Evolutionary conservation across 2,113 vertebrate species (phyloP), one percentile per base, ranked within the genome.

Genomic region (Mohoua ochrocephala): DNA sequence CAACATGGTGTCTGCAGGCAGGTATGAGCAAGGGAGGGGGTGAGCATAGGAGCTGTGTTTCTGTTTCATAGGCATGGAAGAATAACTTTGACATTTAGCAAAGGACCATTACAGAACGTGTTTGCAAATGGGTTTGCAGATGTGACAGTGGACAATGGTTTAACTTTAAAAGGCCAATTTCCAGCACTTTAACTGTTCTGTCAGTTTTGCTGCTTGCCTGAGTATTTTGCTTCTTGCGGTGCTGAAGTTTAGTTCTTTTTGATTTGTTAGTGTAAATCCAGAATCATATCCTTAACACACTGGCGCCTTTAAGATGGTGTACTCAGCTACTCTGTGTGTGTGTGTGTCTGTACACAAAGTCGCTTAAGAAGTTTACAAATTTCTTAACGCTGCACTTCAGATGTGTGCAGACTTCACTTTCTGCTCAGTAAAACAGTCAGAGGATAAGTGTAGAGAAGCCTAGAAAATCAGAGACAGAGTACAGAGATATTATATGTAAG

Each of bases 61-160:
- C 33, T 76, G 11, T 76, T 91, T 91, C 71, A 37, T 9, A 35
- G 47, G 19, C 37, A 35, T 64, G 60, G 60, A 78, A 84, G 64
- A 81, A 65, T 81, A 91, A 67, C 60, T 84, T 30, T 59, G 60
- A 81, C 76, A 50, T 93, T 92, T 89, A 91, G 47, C 60, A 68
- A 80, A 84, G 56, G 35, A 47, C 89, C 41, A 27, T 60, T 86
- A 47, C 42, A 84, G 76, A 92, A n/a, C 14, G 39, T 47, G 42
- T 85, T 96, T 85, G 68, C 73, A 94, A 92, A 91, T 91, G 69
- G 44, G 21, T 79, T 76, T 95, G 59, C 79, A 86, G 75, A 71
- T 88, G 79, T 84, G 82, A 54, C 64, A 56, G 73, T 37, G 44
- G 52, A 71, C 90, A 78, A 52, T 22, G 45, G 21, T 86, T 95